A percentile compares a stretch with the other conserved stretches of the same genome.
phyloP scores from a whole-genome alignment of 1,140 invertebrate genomes.

The Drosophila littoralis region DNA sequence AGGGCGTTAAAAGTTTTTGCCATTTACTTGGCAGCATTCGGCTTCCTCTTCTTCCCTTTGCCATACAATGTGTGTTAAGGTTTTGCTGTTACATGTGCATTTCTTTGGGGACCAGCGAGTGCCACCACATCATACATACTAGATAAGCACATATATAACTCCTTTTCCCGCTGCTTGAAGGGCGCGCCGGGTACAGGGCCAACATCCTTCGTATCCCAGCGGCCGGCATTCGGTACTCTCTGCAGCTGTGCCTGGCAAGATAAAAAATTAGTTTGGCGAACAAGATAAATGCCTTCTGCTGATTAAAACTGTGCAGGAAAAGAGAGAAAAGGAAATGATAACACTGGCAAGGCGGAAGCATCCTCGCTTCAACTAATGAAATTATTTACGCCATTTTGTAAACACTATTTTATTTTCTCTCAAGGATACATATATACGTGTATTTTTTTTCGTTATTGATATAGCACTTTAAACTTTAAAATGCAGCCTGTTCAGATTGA shows the following conservation, averaged over 20 bases:
- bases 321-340: constrained; percentile 8
- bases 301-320: constrained; percentile 71
- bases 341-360: constrained; percentile 16
- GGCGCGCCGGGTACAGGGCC: constrained; percentile 55
- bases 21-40: constrained; percentile 55
- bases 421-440: not conserved
- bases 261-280: constrained; percentile 83
- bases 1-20: constrained; percentile 80
- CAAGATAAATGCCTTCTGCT: constrained; percentile 83
- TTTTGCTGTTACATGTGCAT: constrained; percentile 36
- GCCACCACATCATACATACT: constrained; percentile 18
- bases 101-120: constrained; percentile 68
- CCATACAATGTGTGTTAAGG: constrained; percentile 18
- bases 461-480: constrained; percentile 2
- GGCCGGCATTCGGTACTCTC: constrained; percentile 10
- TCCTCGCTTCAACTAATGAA: constrained; percentile 45
- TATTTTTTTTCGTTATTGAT: constrained; percentile 2
- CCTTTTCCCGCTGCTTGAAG: constrained; percentile 76
- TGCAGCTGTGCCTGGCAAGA: constrained; percentile 65
- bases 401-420: constrained; percentile 12
- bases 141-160: constrained; percentile 33
- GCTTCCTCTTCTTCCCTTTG: constrained; percentile 47
- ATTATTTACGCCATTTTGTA: constrained; percentile 38
- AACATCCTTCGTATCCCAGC: constrained; percentile 2
- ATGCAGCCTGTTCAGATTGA: not conserved